Base-by-base conservation (phyloP, 2,797 vertebrate species). In the Halcyon chelicuti region DNA sequence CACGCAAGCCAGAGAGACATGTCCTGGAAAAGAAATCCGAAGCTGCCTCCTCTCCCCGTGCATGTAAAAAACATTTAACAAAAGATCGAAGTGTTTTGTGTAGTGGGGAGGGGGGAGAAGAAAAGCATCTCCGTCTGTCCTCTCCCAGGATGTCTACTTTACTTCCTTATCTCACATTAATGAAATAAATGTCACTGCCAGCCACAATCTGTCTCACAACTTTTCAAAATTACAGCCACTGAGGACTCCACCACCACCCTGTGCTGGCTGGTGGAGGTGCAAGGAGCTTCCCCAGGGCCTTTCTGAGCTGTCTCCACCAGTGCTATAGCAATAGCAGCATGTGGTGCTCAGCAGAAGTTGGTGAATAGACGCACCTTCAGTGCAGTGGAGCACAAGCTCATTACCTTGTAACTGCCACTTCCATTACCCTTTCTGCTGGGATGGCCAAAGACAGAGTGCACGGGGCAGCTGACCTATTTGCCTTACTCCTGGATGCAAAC, bases 401-500 rank as follows among this genome's bases (percentile, higher is more conserved):
- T 82, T 81, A 63, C 8, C 0, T 28, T 82, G 58, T n/a, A 86
- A 80, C 82, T 85, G 79, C 73, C 88, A 86, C 65, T 77, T 80
- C 18, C 74, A 62, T 70, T 44, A 82, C 37, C 4, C 2, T 76
- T 92, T 93, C 82, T 77, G 78, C 78, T 51, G 42, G 66, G 71
- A 88, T 49, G 70, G 83, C 66, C 71, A 63, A 86, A 75, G 78
- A 90, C 68, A 26, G 79, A 78, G 70, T 37, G 40, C 71, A 71
- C 2, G 1, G 63, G 73, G 80, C 79, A 90, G 78, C 70, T 84
- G 83, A 93, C 83, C 82, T 90, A 66, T 80, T 57, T 93, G 73
- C 76, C 83, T 92, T 79, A 61, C 40, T 86, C 91, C 68, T 74
- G 63, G 52, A 84, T 65, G 74, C 49, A 94, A 95, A 93, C 44